These are phyloP conservation scores for Tauraco hartlaubi DNA, from an alignment of 2,797 vertebrate species.

Conservation along the genomic window DNA sequence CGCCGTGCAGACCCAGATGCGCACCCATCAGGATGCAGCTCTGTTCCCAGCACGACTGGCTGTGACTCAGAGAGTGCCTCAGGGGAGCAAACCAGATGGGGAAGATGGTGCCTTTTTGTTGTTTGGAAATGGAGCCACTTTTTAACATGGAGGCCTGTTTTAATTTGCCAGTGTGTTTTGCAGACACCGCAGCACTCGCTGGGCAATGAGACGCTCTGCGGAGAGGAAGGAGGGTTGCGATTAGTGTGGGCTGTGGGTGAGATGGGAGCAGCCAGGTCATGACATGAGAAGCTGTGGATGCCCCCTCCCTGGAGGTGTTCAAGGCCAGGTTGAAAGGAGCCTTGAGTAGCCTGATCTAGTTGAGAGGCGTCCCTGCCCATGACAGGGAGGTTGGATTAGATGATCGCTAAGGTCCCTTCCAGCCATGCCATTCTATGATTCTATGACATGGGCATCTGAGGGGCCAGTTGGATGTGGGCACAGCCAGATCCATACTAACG, in stretches of 20 bases:
- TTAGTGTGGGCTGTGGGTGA: not conserved
- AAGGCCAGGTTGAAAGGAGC: too few relatives aligned
- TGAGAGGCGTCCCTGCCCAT: too few relatives aligned
- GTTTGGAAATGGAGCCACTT: not conserved
- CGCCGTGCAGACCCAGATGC: not conserved
- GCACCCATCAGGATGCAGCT: not conserved
- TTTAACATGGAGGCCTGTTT: not conserved
- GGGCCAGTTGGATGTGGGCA: not conserved
- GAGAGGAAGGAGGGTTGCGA: not conserved
- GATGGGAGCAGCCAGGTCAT: not conserved
- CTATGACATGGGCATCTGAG: not conserved
- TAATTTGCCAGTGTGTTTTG: not conserved
- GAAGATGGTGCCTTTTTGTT: constrained; percentile 10
- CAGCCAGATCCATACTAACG: not conserved
- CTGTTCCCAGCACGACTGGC: not conserved
- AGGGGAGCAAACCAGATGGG: not conserved
- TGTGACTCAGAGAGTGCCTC: constrained; percentile 31
- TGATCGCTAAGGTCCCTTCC: too few relatives aligned
- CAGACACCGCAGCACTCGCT: not conserved
- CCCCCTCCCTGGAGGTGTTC: too few relatives aligned
- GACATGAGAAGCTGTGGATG: not conserved
- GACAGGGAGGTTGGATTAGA: too few relatives aligned
- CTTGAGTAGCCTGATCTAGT: too few relatives aligned
- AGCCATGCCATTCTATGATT: too few relatives aligned
- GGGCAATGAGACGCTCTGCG: not conserved